Percentiles rank a stretch among this genome's conserved stretches.
phyloP scores from a whole-genome alignment of 1,140 invertebrate genomes.

The Lethrus apterus region DNA sequence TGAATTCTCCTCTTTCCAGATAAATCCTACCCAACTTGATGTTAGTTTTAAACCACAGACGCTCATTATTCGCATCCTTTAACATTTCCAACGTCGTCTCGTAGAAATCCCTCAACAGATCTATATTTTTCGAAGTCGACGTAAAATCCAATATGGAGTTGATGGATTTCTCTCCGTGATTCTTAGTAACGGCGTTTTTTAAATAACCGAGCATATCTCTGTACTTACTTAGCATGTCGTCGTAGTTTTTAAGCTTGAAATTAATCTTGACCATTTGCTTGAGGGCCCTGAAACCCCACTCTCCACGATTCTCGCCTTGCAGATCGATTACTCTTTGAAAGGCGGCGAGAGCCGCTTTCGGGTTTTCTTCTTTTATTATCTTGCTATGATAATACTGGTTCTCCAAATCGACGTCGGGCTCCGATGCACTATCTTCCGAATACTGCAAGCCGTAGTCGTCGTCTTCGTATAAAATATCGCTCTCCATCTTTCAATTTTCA shows the following conservation, averaged over 20 bases:
- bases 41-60: constrained; percentile 99
- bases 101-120: constrained; percentile 97
- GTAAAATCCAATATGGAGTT: constrained; percentile 99
- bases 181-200: constrained; percentile 95
- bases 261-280: constrained; percentile 99
- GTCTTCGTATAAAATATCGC: constrained; percentile 19
- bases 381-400: constrained; percentile 99
- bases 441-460: constrained; percentile 57
- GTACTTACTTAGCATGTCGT: constrained; percentile 94
- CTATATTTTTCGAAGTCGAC: constrained; percentile 97
- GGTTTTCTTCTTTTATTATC: constrained; percentile 96
- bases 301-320: constrained; percentile 94
- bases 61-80: constrained; percentile 96
- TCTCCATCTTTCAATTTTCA: constrained; percentile 8
- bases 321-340: constrained; percentile 95
- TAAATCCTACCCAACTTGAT: constrained; percentile 98
- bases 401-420: constrained; percentile 97
- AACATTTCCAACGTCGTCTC: constrained; percentile 96
- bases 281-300: constrained; percentile 99
- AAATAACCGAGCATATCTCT: constrained; percentile 95
- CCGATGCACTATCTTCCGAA: constrained; percentile 90
- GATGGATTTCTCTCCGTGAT: constrained; percentile 98
- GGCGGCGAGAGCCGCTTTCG: constrained; percentile 77
- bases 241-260: constrained; percentile 93
- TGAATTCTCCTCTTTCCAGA: constrained; percentile 90